phyloP scores from a whole-genome alignment of 1,140 invertebrate species.

The Hypsibius dujardini region DNA sequence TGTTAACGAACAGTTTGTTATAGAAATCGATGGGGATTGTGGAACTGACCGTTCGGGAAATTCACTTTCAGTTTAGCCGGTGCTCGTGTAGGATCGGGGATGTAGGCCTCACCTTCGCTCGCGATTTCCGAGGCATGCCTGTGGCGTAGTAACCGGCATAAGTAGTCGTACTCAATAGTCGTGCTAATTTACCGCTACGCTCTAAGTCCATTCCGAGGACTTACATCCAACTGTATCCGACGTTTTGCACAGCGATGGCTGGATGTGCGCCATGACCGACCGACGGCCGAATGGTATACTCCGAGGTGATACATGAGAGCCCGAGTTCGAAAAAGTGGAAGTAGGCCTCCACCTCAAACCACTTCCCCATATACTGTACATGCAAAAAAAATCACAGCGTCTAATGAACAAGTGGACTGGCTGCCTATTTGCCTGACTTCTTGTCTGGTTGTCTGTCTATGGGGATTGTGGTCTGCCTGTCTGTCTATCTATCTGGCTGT shows the following conservation, averaged over 20 bases:
- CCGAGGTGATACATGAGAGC: constrained; percentile 21
- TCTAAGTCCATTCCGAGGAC: not conserved
- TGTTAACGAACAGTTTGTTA: too few relatives aligned
- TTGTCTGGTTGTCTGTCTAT: too few relatives aligned
- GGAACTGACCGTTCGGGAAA: not conserved
- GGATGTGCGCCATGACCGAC: not conserved
- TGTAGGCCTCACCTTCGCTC: not conserved
- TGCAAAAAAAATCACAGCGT: not conserved
- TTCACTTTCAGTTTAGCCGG: not conserved
- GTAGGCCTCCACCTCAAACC: constrained; percentile 26
- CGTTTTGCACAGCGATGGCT: not conserved
- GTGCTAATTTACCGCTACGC: not conserved
- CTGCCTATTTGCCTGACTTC: too few relatives aligned
- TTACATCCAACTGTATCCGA: not conserved
- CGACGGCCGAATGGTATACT: constrained; percentile 16
- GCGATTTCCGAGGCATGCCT: not conserved
- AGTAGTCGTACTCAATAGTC: not conserved
- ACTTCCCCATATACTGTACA: constrained; percentile 24
- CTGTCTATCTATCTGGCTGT: too few relatives aligned
- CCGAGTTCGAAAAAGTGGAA: constrained; percentile 23
- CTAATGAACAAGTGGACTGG: too few relatives aligned
- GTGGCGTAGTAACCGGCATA: not conserved
- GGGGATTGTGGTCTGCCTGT: too few relatives aligned
- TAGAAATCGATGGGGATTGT: too few relatives aligned
- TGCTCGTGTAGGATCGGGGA: not conserved